phyloP scores from a whole-genome alignment of 2,888 invertebrate genomes.

The Capitulum mitella region DNA sequence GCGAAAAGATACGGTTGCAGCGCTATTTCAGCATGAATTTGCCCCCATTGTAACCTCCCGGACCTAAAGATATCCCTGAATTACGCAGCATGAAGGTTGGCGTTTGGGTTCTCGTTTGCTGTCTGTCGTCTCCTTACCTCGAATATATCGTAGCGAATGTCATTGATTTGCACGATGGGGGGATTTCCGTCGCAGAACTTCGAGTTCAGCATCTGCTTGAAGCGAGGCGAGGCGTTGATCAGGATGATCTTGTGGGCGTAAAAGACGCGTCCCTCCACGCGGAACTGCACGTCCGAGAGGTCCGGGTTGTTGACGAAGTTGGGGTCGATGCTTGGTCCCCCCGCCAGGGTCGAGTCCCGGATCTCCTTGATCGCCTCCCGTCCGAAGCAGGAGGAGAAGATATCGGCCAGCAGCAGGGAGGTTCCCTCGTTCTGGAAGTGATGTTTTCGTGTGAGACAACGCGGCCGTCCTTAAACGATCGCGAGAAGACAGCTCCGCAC shows the following conservation, averaged over 20 bases:
- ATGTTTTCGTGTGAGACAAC: too few relatives aligned
- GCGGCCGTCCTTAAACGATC: too few relatives aligned
- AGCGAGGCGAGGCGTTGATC: constrained; percentile 78
- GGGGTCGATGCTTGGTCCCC: constrained; percentile 74
- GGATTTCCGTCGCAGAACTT: constrained; percentile 64
- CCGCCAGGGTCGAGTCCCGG: constrained; percentile 50
- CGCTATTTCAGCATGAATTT: too few relatives aligned
- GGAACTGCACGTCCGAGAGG: constrained; percentile 82
- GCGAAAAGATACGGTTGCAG: too few relatives aligned
- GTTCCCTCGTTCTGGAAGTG: constrained; percentile 75
- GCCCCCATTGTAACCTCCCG: too few relatives aligned
- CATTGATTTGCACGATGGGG: constrained; percentile 83
- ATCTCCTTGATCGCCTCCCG: constrained; percentile 74
- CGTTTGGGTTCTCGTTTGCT: too few relatives aligned
- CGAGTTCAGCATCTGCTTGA: constrained; percentile 74
- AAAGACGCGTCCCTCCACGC: constrained; percentile 82
- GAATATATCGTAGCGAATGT: constrained; percentile 85
- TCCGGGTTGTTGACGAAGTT: constrained; percentile 91
- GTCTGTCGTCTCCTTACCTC: constrained; percentile 64
- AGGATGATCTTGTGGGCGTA: constrained; percentile 91
- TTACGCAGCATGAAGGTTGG: too few relatives aligned
- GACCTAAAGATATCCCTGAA: too few relatives aligned
- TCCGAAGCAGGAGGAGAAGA: constrained; percentile 80
- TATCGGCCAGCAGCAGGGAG: constrained; percentile 74
- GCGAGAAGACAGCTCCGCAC: too few relatives aligned